Evolutionary conservation across 2,113 vertebrate genomes (phyloP).

Genomic region (Channa maculata): DNA sequence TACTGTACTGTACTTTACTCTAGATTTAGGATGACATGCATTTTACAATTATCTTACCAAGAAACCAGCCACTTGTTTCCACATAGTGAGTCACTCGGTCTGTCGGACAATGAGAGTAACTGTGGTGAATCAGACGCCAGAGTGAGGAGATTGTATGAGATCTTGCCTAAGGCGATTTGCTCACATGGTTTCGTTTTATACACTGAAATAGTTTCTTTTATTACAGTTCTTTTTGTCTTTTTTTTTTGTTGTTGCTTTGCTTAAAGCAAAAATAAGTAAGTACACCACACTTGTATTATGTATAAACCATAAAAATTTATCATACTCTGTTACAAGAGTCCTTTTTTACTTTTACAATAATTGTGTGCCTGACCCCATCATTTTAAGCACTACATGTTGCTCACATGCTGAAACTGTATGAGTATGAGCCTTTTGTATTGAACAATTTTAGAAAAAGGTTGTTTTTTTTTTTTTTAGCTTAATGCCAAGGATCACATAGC

Average conservation of each 20-base stretch:
- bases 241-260: constrained; percentile 71
- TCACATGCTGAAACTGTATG: constrained; percentile 84
- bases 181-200: constrained; percentile 69
- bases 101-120: constrained; percentile 65
- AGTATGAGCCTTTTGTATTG: constrained; percentile 75
- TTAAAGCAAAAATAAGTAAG: constrained; percentile 81
- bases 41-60: constrained; percentile 82
- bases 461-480: constrained; percentile 41
- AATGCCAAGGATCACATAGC: constrained; percentile 83
- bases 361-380: constrained; percentile 76
- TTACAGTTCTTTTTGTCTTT: constrained; percentile 55
- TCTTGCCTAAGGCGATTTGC: constrained; percentile 62
- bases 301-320: constrained; percentile 86
- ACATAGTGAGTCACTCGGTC: constrained; percentile 72
- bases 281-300: constrained; percentile 84
- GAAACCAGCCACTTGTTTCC: constrained; percentile 71
- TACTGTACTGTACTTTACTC: constrained; percentile 64
- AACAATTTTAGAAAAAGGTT: constrained; percentile 80
- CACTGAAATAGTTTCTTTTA: constrained; percentile 69
- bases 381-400: constrained; percentile 80
- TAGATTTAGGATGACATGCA: constrained; percentile 83
- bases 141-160: constrained; percentile 50
- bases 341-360: constrained; percentile 75
- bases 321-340: constrained; percentile 80
- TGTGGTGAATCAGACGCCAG: constrained; percentile 63